These are phyloP conservation scores for Holocentrus rufus DNA, from an alignment of 2,797 vertebrate species.

Conservation along the genomic window DNA sequence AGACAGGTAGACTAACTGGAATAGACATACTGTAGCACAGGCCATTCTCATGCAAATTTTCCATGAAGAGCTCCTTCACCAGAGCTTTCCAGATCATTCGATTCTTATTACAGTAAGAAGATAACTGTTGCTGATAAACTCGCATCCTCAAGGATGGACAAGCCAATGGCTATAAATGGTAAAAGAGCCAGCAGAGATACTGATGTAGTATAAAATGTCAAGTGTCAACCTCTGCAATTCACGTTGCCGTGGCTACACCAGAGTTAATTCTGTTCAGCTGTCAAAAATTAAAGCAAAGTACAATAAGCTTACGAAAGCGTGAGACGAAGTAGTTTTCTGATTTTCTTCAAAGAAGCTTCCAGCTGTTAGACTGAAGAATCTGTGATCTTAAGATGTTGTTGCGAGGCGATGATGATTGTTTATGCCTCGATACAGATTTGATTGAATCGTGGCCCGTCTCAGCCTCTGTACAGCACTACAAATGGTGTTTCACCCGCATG, in stretches of 20 bases:
- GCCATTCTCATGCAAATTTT: constrained; percentile 47
- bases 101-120: constrained; percentile 22
- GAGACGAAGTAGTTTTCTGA: constrained; percentile 32
- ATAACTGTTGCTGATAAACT: constrained; percentile 15
- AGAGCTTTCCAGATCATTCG: constrained; percentile 19
- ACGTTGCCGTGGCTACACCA: background rate
- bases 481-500: background rate
- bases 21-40: constrained; percentile 40
- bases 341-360: background rate
- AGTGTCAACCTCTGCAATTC: constrained; percentile 22
- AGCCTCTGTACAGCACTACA: constrained; percentile 24
- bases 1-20: constrained; percentile 43
- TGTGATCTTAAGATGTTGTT: constrained; percentile 7
- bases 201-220: constrained; percentile 46
- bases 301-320: constrained; percentile 22
- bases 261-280: constrained; percentile 13
- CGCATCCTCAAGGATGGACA: constrained; percentile 9
- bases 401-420: constrained; percentile 10
- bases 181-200: constrained; percentile 25
- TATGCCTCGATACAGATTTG: constrained; percentile 19
- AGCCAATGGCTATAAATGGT: constrained; percentile 15
- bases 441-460: constrained; percentile 4
- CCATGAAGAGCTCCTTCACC: constrained; percentile 21
- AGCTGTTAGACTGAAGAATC: background rate
- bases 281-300: constrained; percentile 29